Evolutionary conservation across 1,140 invertebrate species (phyloP), one percentile per base, ranked within the genome.

Genomic region (Aphaenogaster rudis): DNA sequence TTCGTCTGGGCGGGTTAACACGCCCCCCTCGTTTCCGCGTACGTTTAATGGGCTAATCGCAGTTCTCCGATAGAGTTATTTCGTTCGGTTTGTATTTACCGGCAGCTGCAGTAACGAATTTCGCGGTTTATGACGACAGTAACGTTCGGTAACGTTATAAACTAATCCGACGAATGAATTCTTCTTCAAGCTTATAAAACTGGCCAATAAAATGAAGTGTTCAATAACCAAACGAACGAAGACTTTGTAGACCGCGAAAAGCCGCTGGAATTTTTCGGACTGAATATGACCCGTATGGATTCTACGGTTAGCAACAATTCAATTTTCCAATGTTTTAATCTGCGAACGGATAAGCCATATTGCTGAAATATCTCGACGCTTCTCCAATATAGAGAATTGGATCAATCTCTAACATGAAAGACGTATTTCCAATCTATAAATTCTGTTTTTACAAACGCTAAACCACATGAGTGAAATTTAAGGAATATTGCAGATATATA

Each of bases 271-370:
- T 63, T 61, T 82, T 64, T 15, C 54, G 7, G 36, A 48, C 42
- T 15, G 39, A 63, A 84, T 39, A 28, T 74, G 80, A 72, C 42
- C 54, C 54, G 28, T 42, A 42, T 61, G 45, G 69, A 84, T 82
- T 71, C 15, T 59, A 45, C n/a, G 39, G 3, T 76, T 84, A 45
- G 57, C 54, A 84, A 84, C 69, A 84, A 84, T 84, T 76, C 69
- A 74, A 76, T 84, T 84, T 84, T 63, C 69, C 69, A 76, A 28
- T 71, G 54, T 74, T 84, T 84, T 84, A 84, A 84, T 84, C 45
- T 39, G 54, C 33, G 45, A 17, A 36, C 42, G 57, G 45, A 36
- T 84, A 61, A 76, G 54, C 69, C 28, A 52, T 66, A 78, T 54
- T 86, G 72, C 28, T 66, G 48, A 79, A 79, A 78, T 66, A 64